Evolutionary conservation across 2,888 invertebrate species (phyloP).

Genomic region (Pelosia muscerda): DNA sequence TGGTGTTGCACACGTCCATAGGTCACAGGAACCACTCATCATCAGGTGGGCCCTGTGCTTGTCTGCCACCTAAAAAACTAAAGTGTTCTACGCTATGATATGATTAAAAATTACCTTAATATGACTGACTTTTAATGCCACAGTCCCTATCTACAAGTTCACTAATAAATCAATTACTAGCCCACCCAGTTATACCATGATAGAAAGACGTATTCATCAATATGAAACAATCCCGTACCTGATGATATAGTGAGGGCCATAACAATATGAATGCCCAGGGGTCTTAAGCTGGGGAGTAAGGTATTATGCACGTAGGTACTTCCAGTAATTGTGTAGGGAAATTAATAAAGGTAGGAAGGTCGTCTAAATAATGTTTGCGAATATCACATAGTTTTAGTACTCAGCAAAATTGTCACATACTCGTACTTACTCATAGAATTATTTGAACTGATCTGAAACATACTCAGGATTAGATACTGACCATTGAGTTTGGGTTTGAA

Average conservation of each 20-base stretch:
- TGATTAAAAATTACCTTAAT: not conserved
- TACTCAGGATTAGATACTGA: too few species aligned
- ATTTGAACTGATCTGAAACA: too few species aligned
- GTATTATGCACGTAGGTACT: constrained; percentile 49
- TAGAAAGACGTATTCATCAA: constrained; percentile 54
- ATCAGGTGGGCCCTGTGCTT: too few species aligned
- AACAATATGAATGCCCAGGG: constrained; percentile 44
- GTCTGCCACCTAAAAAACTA: too few species aligned
- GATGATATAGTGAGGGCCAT: constrained; percentile 56
- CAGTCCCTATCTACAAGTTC: constrained; percentile 16
- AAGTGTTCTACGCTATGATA: not conserved
- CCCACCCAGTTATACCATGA: constrained; percentile 37
- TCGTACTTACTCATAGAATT: not conserved
- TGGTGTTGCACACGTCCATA: too few species aligned
- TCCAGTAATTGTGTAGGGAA: constrained; percentile 28
- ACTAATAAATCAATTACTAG: constrained; percentile 43
- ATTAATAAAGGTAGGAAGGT: constrained; percentile 33
- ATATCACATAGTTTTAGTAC: not conserved
- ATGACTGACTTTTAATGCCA: not conserved
- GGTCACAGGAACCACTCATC: too few species aligned
- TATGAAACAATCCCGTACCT: constrained; percentile 48
- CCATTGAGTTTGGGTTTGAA: too few species aligned
- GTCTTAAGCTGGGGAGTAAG: constrained; percentile 43
- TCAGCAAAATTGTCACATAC: not conserved
- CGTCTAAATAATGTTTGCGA: not conserved